Evolutionary conservation across 2,113 vertebrate species (phyloP), one percentile per base, ranked within the genome.

Genomic region (Sitta europaea): DNA sequence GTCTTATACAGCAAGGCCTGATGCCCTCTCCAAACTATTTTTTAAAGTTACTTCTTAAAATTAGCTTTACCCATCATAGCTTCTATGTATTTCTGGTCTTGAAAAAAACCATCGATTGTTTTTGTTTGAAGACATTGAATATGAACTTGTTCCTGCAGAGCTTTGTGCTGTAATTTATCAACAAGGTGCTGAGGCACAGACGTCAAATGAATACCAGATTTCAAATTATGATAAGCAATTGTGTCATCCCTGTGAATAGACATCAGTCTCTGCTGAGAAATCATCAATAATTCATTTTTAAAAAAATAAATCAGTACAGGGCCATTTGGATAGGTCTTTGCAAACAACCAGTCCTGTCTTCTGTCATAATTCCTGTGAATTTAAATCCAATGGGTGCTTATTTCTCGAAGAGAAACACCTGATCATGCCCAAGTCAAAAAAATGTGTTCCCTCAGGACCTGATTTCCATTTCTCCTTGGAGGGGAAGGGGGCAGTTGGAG

Each of bases 151-250:
- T 95, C 96, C 96, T 94, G 2, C 92, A 63, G 91, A 86, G 48
- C 74, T 92, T 96, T 94, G 88, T 96, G 85, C 91, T 93, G 93
- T 92, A 90, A 89, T 96, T 95, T 94, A 94, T 96, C 92, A 92
- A 95, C 77, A 86, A 35, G 75, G 73, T 2, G 0, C 87, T 35
- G 92, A 87, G 74, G 91, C 94, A 95, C 96, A 92, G 92, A 94
- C 90, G 92, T 96, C 95, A 96, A 95, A 96, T 90, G 88, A 94
- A 96, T 86, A 94, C 92, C 95, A 97, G 95, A 96, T 97, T 97
- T 97, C 96, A 97, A 97, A 97, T 97, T 88, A 95, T 68, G 96
- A 97, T 96, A 97, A 96, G 96, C 95, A 92, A 87, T 91, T 94
- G 87, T 96, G 89, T 96, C 94, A 95, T 96, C 85, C 91, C 76